Evolutionary conservation across 2,113 vertebrate genomes (phyloP), one percentile per base, ranked within the genome.

Genomic region (Cervus canadensis): DNA sequence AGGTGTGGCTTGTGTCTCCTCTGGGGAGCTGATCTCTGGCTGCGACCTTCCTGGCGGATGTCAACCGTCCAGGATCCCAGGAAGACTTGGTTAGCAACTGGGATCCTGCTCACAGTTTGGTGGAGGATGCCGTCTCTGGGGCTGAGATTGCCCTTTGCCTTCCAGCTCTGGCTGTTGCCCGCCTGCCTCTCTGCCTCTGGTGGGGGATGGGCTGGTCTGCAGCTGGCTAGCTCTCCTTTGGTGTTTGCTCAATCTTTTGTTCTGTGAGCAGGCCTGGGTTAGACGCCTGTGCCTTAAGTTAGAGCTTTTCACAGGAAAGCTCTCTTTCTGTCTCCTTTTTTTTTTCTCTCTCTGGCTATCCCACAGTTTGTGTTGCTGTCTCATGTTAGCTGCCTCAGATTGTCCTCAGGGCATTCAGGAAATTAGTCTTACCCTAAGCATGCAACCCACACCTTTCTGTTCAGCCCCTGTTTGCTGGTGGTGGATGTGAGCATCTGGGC

Each of bases 391-490:
- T 23, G 19, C 19, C 67, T 74, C 67, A 71, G n/a, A 74, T 40
- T 40, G 19, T 71, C 21, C n/a, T 71, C 67, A 13, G 10, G 9
- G 19, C n/a, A 40, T 23, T 74, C 67, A 40, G 36, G n/a, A 19
- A 10, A 40, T 40, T 40, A 40, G 40, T 40, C 40, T 74, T 74
- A 74, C 67, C n/a, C 67, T 74, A 13, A 74, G n/a, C n/a, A 74
- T 74, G n/a, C n/a, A 74, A 13, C n/a, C 2, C n/a, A 40, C 23
- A 36, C 19, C n/a, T 23, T 40, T 10, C 67, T 71, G 19, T 40
- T 40, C 10, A 71, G n/a, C n/a, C 19, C 10, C n/a, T 1, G 5
- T 2, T 40, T 0, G 0, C 67, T 74, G n/a, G 19, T 40, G n/a
- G 67, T 0, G 0, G n/a, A 21, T 3, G 36, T 74, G 67, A 40